These are phyloP conservation scores for Holothuria scabra DNA, from an alignment of 53 echinoderm and acorn worm species.

Conservation along the genomic window DNA sequence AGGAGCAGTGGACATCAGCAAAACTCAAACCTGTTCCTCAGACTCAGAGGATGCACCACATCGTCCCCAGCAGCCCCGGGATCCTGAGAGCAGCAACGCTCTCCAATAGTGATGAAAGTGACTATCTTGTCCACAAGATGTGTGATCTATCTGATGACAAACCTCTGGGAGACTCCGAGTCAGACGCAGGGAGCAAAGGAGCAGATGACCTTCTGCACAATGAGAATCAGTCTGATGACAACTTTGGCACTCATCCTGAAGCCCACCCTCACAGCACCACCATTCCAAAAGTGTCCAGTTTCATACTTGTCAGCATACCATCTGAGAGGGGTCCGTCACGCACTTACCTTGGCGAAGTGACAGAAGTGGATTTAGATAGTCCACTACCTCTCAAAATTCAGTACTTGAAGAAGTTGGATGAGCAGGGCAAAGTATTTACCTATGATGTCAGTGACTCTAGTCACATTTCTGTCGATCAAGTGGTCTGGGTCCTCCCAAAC, in stretches of 20 bases:
- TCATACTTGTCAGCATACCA: neutral
- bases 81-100: neutral
- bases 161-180: neutral
- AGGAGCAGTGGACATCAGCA: constrained; percentile 7
- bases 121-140: constrained; percentile 14
- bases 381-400: neutral
- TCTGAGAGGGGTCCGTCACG: neutral
- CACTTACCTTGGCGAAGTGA: neutral
- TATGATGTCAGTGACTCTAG: constrained; percentile 1
- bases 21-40: constrained; percentile 1
- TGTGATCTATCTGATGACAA: neutral
- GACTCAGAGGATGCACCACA: constrained; percentile 9
- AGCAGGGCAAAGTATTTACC: constrained; percentile 5
- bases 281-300: neutral
- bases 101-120: neutral
- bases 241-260: neutral
- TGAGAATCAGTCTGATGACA: neutral
- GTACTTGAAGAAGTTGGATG: neutral
- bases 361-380: neutral
- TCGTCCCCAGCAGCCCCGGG: neutral
- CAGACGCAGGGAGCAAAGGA: neutral
- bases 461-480: neutral
- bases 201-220: too few species aligned
- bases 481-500: neutral
- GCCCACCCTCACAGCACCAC: neutral